Base-by-base conservation (phyloP, 2,797 vertebrate genomes). In the Sphenodon punctatus region DNA sequence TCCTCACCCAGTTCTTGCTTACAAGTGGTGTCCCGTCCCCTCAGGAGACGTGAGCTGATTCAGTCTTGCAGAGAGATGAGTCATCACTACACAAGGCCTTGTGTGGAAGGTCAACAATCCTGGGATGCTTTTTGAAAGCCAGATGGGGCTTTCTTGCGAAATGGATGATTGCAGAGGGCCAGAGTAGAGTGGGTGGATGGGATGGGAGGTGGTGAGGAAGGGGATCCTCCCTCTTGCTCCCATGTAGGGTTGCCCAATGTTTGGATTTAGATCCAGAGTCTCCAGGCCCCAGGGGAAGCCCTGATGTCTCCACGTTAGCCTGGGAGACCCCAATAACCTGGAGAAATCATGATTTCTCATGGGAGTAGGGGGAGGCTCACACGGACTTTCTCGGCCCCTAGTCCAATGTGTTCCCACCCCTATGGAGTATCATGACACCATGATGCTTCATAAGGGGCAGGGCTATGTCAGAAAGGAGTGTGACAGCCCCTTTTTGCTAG, bases 211-310 rank as follows among this genome's bases (percentile, higher is more conserved):
- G 27, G 9, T 22, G 3, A 20, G 53, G 63, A 25, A 42, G 46
- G 43, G 51, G 0, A 1, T 49, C 42, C 67, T 51, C 70, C 41
- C 3, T 4, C 1, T 0, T 0, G 0, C 19, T 48, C 11, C 32
- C 71, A 34, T 2, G 0, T 42, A 17, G 42, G 7, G 10, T 0
- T 0, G 14, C 2, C 2, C 15, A 69, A 53, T 64, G n/a, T n/a
- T n/a, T n/a, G n/a, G n/a, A n/a, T n/a, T n/a, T n/a, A n/a, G n/a
- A n/a, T n/a, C n/a, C n/a, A n/a, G n/a, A n/a, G n/a, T n/a, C n/a
- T n/a, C n/a, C n/a, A n/a, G n/a, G n/a, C n/a, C n/a, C n/a, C n/a
- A n/a, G n/a, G n/a, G n/a, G n/a, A n/a, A n/a, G n/a, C n/a, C n/a
- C n/a, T n/a, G n/a, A n/a, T n/a, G n/a, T n/a, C n/a, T n/a, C n/a